Percentiles rank a stretch among this genome's conserved stretches.
phyloP scores from a whole-genome alignment of 2,113 vertebrate species.

The Balaeniceps rex region DNA sequence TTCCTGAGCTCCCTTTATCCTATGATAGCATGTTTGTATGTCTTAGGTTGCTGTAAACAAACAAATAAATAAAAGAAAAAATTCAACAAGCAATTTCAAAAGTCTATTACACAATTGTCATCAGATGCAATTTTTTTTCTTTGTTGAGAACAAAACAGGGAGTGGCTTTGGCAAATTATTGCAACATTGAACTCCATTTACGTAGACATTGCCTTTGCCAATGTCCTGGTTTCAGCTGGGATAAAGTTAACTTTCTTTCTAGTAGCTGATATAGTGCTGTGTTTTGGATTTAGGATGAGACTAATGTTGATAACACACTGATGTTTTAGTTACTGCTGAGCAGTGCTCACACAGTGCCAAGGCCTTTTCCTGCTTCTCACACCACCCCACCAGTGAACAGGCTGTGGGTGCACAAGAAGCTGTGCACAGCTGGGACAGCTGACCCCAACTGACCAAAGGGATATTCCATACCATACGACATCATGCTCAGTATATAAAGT shows the following conservation, averaged over 20 bases:
- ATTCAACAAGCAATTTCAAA: background rate
- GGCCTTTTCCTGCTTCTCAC: background rate
- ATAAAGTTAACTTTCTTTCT: background rate
- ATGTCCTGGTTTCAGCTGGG: background rate
- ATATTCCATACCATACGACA: background rate
- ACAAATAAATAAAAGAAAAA: background rate
- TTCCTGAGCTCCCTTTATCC: background rate
- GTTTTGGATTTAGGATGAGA: background rate
- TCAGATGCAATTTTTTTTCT: background rate
- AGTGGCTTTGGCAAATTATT: background rate
- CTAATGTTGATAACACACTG: background rate
- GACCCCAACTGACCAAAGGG: background rate
- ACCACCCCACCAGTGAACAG: background rate
- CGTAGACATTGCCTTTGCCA: background rate
- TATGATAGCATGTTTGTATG: accelerated
- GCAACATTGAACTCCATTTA: background rate
- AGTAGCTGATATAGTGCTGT: background rate
- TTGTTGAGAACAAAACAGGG: background rate
- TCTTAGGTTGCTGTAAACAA: background rate
- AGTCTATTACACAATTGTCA: background rate
- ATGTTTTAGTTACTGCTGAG: background rate
- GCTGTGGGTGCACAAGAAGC: background rate
- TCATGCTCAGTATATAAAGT: too few species aligned
- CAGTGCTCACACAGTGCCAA: background rate
- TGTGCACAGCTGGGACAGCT: background rate